Evolutionary conservation across 2,888 invertebrate species (phyloP).

Genomic region (Venustoraphidia nigricollis): DNA sequence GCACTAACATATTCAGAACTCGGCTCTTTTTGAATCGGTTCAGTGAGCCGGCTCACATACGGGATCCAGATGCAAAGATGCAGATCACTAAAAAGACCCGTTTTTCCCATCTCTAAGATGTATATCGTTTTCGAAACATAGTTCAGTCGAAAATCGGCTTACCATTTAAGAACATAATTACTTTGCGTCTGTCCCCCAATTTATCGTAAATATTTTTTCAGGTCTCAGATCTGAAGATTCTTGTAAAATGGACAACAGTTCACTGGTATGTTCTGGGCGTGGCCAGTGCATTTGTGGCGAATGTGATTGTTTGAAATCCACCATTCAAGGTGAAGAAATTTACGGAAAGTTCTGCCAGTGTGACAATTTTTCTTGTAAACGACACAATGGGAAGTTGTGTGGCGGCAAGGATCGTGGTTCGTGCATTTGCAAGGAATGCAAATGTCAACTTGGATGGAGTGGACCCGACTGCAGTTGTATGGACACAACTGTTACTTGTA

Average conservation of each 20-base stretch:
- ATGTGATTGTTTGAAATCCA: slow-evolving; percentile 51
- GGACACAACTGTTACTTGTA: slow-evolving; percentile 59
- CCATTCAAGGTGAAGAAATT: slow-evolving; percentile 45
- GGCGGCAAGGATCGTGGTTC: slow-evolving; percentile 60
- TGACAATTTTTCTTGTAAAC: slow-evolving; percentile 90
- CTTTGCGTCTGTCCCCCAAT: no score
- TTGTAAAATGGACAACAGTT: slow-evolving; percentile 36
- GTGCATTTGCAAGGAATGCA: slow-evolving; percentile 80
- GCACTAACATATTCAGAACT: no score
- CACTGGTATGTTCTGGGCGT: slow-evolving; percentile 55
- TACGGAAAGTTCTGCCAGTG: slow-evolving; percentile 83
- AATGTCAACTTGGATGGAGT: slow-evolving; percentile 64
- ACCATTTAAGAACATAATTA: no score
- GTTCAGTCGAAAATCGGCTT: no score
- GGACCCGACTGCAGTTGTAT: slow-evolving; percentile 76
- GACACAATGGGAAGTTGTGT: slow-evolving; percentile 47
- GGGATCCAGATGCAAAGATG: no score
- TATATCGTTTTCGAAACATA: no score
- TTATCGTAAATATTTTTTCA: no score
- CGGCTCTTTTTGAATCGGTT: no score
- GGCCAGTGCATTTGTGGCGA: slow-evolving; percentile 71
- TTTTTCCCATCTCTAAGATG: no score
- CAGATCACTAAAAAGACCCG: no score
- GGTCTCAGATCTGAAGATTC: no score
- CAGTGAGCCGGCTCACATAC: no score